A percentile compares a stretch with the other conserved stretches of the same genome.
These are phyloP conservation scores for Druon quercuslanigerum DNA, from an alignment of 1,140 invertebrate species.

Conservation along the genomic window DNA sequence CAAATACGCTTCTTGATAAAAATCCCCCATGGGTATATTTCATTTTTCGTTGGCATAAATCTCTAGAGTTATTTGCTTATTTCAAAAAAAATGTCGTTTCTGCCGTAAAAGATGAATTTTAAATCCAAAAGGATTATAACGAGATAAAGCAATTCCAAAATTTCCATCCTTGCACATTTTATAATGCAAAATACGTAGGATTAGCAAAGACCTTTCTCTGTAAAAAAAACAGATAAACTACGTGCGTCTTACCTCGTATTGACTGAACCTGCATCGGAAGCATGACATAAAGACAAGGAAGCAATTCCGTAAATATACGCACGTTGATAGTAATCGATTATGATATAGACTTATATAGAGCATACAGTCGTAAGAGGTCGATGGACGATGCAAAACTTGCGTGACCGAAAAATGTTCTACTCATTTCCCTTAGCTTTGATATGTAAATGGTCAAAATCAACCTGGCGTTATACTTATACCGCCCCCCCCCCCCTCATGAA, in stretches of 20 bases:
- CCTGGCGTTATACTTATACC: neutral
- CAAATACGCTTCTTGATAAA: neutral
- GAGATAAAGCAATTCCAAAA: too few relatives aligned
- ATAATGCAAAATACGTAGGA: too few relatives aligned
- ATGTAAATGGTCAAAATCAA: neutral
- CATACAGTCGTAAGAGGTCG: neutral
- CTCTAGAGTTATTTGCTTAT: neutral
- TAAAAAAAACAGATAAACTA: neutral
- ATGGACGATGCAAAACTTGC: constrained; percentile 7
- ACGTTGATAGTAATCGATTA: constrained; percentile 28
- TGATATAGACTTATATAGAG: neutral
- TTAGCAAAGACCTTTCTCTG: too few relatives aligned
- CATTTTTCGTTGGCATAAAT: constrained; percentile 22
- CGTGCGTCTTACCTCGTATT: constrained; percentile 2
- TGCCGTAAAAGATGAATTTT: too few relatives aligned
- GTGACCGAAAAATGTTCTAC: constrained; percentile 9
- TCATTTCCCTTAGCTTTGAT: neutral
- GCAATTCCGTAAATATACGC: constrained; percentile 29
- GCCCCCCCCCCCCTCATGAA: neutral
- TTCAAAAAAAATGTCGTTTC: too few relatives aligned
- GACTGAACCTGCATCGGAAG: constrained; percentile 24
- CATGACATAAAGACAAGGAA: constrained; percentile 26
- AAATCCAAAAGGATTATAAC: too few relatives aligned
- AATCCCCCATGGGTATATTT: neutral
- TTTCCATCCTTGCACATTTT: too few relatives aligned